Percentiles rank a stretch among this genome's conserved stretches.
Evolutionary conservation across 2,888 invertebrate species (phyloP).

Genomic region (Uloborus plumipes): DNA sequence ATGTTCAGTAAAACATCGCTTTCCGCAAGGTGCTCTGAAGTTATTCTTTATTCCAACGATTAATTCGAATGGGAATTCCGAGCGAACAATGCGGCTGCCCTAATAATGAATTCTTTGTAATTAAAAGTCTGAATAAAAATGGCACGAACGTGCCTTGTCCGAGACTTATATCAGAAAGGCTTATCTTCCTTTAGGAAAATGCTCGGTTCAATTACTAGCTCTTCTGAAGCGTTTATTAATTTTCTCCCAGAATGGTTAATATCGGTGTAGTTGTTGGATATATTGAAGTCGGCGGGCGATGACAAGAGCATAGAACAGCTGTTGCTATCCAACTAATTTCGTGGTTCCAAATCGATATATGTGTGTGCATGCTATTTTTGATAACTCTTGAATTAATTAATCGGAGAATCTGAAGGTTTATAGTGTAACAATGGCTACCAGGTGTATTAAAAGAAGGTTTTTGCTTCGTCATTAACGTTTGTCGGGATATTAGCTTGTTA

Average conservation of each 20-base stretch:
- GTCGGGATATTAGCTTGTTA: no score
- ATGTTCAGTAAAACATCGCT: no score
- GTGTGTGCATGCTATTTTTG: no score
- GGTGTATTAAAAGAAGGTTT: no score
- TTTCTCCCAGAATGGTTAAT: conserved; percentile 36
- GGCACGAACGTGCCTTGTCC: background rate
- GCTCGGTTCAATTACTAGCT: conserved; percentile 35
- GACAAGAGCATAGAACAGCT: conserved; percentile 36
- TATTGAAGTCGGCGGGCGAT: conserved; percentile 15
- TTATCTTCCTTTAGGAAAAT: background rate
- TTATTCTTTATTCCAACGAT: no score
- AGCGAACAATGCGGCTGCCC: no score
- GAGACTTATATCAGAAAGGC: background rate
- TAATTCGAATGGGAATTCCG: no score
- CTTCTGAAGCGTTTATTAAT: conserved; percentile 47
- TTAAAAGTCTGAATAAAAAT: conserved; percentile 24
- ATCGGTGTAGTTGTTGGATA: conserved; percentile 5
- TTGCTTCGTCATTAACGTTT: no score
- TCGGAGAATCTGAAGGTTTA: no score
- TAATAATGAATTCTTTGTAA: conserved; percentile 15
- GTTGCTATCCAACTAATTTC: conserved; percentile 38
- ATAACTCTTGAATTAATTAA: no score
- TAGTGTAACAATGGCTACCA: no score
- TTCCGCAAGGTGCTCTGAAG: no score
- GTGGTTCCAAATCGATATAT: background rate